Evolutionary conservation across 1,140 invertebrate species (phyloP).

Genomic region (Neuroterus valhalla): DNA sequence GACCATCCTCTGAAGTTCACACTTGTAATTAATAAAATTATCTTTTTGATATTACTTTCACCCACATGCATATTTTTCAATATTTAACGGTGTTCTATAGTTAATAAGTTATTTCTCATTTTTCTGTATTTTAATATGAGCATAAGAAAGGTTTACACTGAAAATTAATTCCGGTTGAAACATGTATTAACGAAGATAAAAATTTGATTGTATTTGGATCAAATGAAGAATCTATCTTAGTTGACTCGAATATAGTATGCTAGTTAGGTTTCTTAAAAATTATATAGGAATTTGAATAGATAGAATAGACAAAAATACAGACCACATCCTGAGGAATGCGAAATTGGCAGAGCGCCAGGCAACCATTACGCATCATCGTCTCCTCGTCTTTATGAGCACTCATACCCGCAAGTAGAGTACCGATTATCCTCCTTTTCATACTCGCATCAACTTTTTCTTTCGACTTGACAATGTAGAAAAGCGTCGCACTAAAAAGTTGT

Average conservation of each 20-base stretch:
- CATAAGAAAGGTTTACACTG: too few relatives aligned
- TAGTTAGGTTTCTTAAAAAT: conserved; percentile 4
- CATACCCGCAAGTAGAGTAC: conserved; percentile 91
- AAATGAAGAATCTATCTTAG: neutral
- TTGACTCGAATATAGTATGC: neutral
- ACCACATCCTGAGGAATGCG: conserved; percentile 96
- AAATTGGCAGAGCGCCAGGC: conserved; percentile 95
- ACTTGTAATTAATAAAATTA: too few relatives aligned
- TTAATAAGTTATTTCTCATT: too few relatives aligned
- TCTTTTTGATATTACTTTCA: too few relatives aligned
- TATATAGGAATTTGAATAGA: neutral
- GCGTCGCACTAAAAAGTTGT: conserved; percentile 83
- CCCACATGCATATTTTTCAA: too few relatives aligned
- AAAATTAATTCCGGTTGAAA: neutral
- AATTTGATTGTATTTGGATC: neutral
- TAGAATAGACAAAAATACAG: conserved; percentile 68
- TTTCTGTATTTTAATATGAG: too few relatives aligned
- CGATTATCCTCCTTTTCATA: conserved; percentile 87
- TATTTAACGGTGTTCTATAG: too few relatives aligned
- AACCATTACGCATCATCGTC: conserved; percentile 97
- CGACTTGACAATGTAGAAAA: conserved; percentile 95
- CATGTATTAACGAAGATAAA: neutral
- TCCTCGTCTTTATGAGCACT: conserved; percentile 87
- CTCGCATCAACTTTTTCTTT: conserved; percentile 83
- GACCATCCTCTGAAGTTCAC: neutral